Conservation (phyloP, 2,797 vertebrate species). For the Malurus splendens region DNA sequence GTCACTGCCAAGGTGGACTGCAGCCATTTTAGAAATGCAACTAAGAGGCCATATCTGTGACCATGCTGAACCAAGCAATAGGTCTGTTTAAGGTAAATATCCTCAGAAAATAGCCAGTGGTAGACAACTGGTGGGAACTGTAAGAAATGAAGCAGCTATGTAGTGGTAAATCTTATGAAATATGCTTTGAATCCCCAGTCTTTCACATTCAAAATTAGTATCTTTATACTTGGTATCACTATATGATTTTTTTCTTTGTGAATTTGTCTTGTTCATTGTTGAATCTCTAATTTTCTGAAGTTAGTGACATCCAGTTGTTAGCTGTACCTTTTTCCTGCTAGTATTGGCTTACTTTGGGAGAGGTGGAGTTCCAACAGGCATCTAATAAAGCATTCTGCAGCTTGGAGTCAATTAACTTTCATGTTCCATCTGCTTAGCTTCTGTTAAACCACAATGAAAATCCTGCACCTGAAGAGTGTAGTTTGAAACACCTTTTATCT, state of each 20-base stretch:
- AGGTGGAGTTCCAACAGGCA: neutral
- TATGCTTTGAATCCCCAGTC: neutral
- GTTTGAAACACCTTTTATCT: constrained; percentile 4
- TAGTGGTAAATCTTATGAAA: neutral
- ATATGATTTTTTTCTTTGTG: neutral
- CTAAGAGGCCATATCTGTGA: neutral
- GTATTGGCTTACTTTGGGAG: neutral
- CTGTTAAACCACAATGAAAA: neutral
- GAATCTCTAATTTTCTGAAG: neutral
- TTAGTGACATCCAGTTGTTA: neutral
- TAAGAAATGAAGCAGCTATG: neutral
- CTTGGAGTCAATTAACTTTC: constrained; percentile 1
- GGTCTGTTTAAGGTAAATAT: neutral
- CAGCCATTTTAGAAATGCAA: neutral
- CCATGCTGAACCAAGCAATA: neutral
- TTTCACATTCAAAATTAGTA: neutral
- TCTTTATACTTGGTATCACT: neutral
- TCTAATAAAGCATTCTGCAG: neutral
- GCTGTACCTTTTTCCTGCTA: neutral
- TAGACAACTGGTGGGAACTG: neutral
- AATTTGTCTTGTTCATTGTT: neutral
- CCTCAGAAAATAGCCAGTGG: neutral
- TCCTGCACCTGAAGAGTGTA: neutral
- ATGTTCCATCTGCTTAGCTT: neutral
- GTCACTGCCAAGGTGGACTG: neutral